These are phyloP conservation scores for Anorthoa munda DNA, from an alignment of 2,888 invertebrate species.

Conservation along the genomic window DNA sequence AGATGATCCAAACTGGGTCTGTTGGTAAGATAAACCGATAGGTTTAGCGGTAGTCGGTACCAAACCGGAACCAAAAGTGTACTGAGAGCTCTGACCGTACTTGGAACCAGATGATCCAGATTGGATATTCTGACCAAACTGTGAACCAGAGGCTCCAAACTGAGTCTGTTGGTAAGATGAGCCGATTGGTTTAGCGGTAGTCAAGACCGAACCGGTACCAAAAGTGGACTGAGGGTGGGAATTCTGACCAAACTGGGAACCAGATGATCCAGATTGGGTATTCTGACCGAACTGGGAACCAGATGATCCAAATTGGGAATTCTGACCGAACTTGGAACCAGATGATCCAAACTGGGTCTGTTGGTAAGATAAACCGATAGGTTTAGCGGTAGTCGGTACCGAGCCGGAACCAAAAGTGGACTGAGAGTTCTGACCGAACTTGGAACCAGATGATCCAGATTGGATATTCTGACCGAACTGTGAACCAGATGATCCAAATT, in stretches of 20 bases:
- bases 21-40: slow-evolving; percentile 28
- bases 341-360: slow-evolving; percentile 30
- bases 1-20: slow-evolving; percentile 25
- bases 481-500: slow-evolving; percentile 1
- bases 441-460: background rate
- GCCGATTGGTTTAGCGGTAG: slow-evolving; percentile 12
- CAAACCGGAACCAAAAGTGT: background rate
- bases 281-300: slow-evolving; percentile 21
- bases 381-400: slow-evolving; percentile 1
- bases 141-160: too few species aligned
- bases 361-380: slow-evolving; percentile 25
- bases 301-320: too few species aligned
- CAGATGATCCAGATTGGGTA: too few species aligned
- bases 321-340: too few species aligned
- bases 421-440: slow-evolving; percentile 19
- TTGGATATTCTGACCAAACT: too few species aligned
- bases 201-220: background rate
- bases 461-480: slow-evolving; percentile 6
- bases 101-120: slow-evolving; percentile 2
- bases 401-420: background rate
- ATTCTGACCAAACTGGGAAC: too few species aligned
- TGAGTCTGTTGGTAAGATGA: slow-evolving; percentile 25
- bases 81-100: slow-evolving; percentile 17
- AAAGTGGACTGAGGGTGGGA: background rate
- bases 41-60: slow-evolving; percentile 9